Conservation (phyloP, 2,797 vertebrate species). For the Neomorphus geoffroyi region DNA sequence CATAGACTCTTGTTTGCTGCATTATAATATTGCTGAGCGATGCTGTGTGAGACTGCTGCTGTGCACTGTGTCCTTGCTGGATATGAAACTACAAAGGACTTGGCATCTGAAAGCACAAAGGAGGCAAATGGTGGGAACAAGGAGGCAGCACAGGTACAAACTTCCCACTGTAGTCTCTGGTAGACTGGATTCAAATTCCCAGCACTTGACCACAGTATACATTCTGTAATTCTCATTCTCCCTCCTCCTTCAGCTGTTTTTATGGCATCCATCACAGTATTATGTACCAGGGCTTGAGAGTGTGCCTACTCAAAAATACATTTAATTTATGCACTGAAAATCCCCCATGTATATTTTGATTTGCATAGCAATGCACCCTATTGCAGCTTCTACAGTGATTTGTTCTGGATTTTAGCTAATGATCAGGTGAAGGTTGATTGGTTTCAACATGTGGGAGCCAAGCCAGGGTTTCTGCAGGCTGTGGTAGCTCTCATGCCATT, state of each 20-base stretch:
- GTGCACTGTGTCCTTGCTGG: neutral
- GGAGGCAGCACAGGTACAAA: neutral
- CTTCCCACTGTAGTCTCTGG: neutral
- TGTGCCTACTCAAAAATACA: neutral
- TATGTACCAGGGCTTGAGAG: neutral
- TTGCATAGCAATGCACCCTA: constrained; percentile 5
- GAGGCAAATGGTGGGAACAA: neutral
- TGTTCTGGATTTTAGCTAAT: constrained; percentile 35
- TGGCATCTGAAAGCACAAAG: neutral
- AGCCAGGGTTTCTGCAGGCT: neutral
- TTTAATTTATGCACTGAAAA: neutral
- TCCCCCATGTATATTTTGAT: neutral
- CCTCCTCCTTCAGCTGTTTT: neutral
- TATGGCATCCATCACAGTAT: neutral
- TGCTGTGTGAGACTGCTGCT: neutral
- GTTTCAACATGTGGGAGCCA: neutral
- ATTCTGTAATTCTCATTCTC: neutral
- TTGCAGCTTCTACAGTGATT: neutral
- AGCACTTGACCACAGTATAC: neutral
- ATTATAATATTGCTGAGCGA: neutral
- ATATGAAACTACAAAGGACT: neutral
- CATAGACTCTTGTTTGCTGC: neutral
- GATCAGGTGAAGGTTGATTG: neutral
- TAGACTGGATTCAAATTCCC: neutral
- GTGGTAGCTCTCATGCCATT: neutral